phyloP scores from a whole-genome alignment of 2,888 invertebrate species.

The Erannis defoliaria region DNA sequence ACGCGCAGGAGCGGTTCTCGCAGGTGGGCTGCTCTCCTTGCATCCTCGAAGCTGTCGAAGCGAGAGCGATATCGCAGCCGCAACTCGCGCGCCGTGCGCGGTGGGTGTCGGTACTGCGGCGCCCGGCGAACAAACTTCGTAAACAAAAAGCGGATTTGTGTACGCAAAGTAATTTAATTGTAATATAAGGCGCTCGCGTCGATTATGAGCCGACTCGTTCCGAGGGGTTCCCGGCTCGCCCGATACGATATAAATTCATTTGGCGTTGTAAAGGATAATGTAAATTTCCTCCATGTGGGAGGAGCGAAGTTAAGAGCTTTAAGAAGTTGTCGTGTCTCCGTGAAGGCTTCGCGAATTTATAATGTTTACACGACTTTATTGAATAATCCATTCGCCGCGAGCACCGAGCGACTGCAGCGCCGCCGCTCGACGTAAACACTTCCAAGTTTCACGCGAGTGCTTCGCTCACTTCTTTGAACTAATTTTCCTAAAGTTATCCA shows the following conservation, averaged over 20 bases:
- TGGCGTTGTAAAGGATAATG: slow-evolving; percentile 35
- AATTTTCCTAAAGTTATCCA: not conserved
- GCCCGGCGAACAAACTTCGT: slow-evolving; percentile 39
- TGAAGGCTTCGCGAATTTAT: slow-evolving; percentile 51
- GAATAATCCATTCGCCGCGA: slow-evolving; percentile 55
- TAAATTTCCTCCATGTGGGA: slow-evolving; percentile 25
- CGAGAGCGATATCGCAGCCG: slow-evolving; percentile 21
- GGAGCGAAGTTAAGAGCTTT: slow-evolving; percentile 20
- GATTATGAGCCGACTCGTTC: slow-evolving; percentile 42
- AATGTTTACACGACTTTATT: slow-evolving; percentile 62
- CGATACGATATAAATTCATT: slow-evolving; percentile 30
- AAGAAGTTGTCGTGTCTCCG: slow-evolving; percentile 50
- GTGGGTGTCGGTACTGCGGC: slow-evolving; percentile 14
- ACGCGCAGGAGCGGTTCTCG: slow-evolving; percentile 93
- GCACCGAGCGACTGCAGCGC: slow-evolving; percentile 37
- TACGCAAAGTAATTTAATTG: slow-evolving; percentile 47
- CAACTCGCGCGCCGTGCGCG: slow-evolving; percentile 17
- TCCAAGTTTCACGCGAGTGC: slow-evolving; percentile 34
- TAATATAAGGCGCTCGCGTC: slow-evolving; percentile 43
- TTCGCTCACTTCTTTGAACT: slow-evolving; percentile 10
- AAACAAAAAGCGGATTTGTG: slow-evolving; percentile 44
- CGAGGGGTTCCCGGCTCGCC: slow-evolving; percentile 35
- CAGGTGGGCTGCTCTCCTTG: slow-evolving; percentile 84
- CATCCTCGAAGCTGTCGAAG: not conserved
- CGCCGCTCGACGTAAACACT: slow-evolving; percentile 36